Evolutionary conservation across 1,140 invertebrate genomes (phyloP).

Genomic region (Drosophila insularis): DNA sequence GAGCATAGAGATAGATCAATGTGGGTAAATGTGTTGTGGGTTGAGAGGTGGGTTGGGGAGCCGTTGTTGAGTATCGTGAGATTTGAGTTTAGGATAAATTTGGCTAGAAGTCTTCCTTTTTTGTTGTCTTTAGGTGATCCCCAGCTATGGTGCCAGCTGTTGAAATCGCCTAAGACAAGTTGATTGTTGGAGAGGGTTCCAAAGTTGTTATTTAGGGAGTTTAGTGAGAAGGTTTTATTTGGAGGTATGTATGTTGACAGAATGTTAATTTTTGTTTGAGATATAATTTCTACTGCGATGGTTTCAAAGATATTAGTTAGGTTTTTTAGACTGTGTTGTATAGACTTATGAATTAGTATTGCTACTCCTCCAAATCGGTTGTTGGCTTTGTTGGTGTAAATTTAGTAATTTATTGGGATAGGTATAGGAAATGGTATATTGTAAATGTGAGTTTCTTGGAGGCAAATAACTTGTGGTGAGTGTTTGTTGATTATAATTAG

Average conservation of each 20-base stretch:
- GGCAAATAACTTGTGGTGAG: constrained; percentile 2
- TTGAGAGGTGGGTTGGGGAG: neutral
- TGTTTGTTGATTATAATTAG: neutral
- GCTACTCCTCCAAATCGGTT: neutral
- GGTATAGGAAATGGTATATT: neutral
- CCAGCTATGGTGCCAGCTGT: too few species aligned
- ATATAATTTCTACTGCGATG: neutral
- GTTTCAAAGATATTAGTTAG: neutral
- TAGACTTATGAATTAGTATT: neutral
- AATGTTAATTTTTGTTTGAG: neutral
- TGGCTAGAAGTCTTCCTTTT: too few species aligned
- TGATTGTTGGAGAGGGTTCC: neutral
- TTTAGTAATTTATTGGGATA: neutral
- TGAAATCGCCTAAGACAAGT: too few species aligned
- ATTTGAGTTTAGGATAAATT: too few species aligned
- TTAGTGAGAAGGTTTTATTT: neutral
- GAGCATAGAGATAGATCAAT: too few species aligned
- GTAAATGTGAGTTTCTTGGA: neutral
- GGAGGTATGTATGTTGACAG: neutral
- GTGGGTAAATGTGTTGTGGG: too few species aligned
- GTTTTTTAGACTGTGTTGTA: neutral
- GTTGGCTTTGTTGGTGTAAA: neutral
- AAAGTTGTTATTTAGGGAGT: neutral
- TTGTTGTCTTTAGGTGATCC: too few species aligned
- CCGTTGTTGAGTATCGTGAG: neutral